Evolutionary conservation across 2,888 invertebrate genomes (phyloP).

Genomic region (Lasius platythorax): DNA sequence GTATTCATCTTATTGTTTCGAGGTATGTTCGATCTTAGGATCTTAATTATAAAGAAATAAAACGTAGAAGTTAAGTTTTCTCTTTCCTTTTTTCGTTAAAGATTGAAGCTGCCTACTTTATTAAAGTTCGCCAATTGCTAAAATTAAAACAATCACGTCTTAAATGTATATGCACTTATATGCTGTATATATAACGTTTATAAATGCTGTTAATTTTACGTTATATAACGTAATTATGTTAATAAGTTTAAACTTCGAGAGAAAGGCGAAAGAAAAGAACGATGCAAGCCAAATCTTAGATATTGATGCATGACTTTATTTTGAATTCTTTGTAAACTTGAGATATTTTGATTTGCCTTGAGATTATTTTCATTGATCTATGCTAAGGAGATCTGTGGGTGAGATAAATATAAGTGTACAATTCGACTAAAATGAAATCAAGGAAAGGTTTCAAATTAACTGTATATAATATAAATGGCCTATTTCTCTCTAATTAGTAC

Average conservation of each 20-base stretch:
- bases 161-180: neutral
- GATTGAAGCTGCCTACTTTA: neutral
- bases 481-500: neutral
- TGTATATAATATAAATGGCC: neutral
- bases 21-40: neutral
- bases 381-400: neutral
- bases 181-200: neutral
- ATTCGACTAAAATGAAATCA: neutral
- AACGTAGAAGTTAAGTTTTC: neutral
- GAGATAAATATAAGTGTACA: neutral
- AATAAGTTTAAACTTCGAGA: neutral
- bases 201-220: constrained; percentile 36
- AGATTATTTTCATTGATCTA: neutral
- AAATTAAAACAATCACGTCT: constrained; percentile 22
- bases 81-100: neutral
- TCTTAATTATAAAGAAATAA: neutral
- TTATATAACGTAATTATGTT: neutral
- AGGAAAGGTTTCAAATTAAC: neutral
- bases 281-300: neutral
- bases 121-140: constrained; percentile 8
- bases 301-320: neutral
- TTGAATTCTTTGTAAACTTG: neutral
- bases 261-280: neutral
- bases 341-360: neutral
- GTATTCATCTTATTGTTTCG: constrained; percentile 5